Conservation (phyloP, 2,797 vertebrate species). For the Microchirus variegatus region DNA sequence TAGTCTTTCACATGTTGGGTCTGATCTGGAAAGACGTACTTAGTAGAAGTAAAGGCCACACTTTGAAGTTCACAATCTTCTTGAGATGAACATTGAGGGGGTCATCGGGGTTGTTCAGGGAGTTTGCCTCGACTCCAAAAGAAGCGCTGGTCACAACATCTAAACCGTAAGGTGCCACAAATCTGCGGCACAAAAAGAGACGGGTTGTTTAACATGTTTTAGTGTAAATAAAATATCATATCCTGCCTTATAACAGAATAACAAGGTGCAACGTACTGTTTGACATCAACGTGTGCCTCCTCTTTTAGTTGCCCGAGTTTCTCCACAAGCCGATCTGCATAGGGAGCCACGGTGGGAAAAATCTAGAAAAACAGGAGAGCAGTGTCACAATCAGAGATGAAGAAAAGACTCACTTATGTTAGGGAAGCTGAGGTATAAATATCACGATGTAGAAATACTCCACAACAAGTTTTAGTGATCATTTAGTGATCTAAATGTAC, state of each 20-base stretch:
- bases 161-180: constrained; percentile 83
- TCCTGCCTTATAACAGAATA: neutral
- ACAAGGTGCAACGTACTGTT: constrained; percentile 76
- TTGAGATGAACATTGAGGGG: constrained; percentile 76
- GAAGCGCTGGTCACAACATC: constrained; percentile 84
- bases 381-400: no score
- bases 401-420: no score
- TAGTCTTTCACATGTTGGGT: neutral
- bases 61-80: constrained; percentile 76
- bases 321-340: constrained; percentile 79
- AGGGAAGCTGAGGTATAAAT: no score
- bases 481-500: no score
- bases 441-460: no score
- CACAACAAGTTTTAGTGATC: no score
- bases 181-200: constrained; percentile 57
- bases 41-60: constrained; percentile 43
- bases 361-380: constrained; percentile 69
- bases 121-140: constrained; percentile 84
- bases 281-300: constrained; percentile 69
- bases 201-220: neutral
- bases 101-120: constrained; percentile 83
- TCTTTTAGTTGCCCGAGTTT: constrained; percentile 74
- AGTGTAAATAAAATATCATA: no score
- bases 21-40: constrained; percentile 53
- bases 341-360: constrained; percentile 82